Evolutionary conservation across 2,113 vertebrate genomes (phyloP).

Genomic region (Odontophorus gujanensis): DNA sequence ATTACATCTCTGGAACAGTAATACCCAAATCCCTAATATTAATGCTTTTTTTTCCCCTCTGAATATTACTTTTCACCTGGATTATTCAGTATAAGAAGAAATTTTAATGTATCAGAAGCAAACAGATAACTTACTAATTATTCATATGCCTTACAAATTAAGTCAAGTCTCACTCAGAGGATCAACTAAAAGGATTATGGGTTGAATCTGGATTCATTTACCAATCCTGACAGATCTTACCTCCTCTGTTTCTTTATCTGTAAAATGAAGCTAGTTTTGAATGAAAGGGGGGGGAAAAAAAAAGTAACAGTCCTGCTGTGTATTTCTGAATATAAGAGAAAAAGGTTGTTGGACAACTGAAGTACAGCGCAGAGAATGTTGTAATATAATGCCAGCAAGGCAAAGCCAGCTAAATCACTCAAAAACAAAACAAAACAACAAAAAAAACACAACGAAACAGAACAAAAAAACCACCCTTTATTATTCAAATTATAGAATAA

Average conservation of each 20-base stretch:
- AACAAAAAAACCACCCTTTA: neutral
- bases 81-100: neutral
- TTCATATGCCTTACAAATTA: neutral
- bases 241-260: neutral
- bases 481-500: slow-evolving; percentile 18
- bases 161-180: neutral
- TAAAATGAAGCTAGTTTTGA: neutral
- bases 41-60: neutral
- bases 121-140: neutral
- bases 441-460: too few relatives aligned
- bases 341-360: neutral
- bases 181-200: neutral
- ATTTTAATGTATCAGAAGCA: neutral
- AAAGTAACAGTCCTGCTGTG: neutral
- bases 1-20: neutral
- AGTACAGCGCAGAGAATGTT: neutral
- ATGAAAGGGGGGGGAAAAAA: neutral
- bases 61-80: neutral
- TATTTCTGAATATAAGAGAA: neutral
- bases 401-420: neutral
- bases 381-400: neutral
- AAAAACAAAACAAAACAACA: neutral
- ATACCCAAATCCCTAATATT: neutral
- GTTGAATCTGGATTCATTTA: neutral
- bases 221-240: neutral